These are phyloP conservation scores for Odontesthes bonariensis DNA, from an alignment of 2,113 vertebrate genomes.

Conservation along the genomic window DNA sequence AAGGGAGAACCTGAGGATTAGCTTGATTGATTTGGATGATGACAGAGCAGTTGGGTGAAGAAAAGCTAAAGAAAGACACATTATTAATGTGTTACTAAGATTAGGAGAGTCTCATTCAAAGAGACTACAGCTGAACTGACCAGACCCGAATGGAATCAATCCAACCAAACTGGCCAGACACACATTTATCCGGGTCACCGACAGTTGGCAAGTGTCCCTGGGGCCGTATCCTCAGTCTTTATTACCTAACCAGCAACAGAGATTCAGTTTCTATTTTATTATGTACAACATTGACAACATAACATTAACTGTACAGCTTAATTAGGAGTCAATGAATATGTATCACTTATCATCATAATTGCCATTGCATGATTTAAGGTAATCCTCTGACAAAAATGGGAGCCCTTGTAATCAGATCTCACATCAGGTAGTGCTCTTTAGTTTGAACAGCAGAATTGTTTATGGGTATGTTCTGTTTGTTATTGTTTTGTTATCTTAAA, in stretches of 20 bases:
- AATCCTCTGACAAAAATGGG: not conserved
- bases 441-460: not conserved
- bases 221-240: slow-evolving; percentile 30
- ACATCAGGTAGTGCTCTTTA: not conserved
- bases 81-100: slow-evolving; percentile 44
- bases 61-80: slow-evolving; percentile 16
- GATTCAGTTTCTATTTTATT: slow-evolving; percentile 37
- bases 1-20: slow-evolving; percentile 1
- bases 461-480: not conserved
- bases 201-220: slow-evolving; percentile 38
- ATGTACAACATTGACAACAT: slow-evolving; percentile 5
- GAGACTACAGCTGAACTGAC: slow-evolving; percentile 35
- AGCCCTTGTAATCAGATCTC: not conserved
- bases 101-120: slow-evolving; percentile 32
- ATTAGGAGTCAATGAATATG: slow-evolving; percentile 24
- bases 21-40: slow-evolving; percentile 11
- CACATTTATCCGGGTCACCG: slow-evolving; percentile 31
- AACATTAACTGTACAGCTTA: not conserved
- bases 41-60: slow-evolving; percentile 12
- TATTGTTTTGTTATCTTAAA: not conserved
- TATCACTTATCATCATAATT: not conserved
- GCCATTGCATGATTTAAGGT: slow-evolving; percentile 2
- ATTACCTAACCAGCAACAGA: slow-evolving; percentile 38
- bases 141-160: slow-evolving; percentile 46
- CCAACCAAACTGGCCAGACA: slow-evolving; percentile 40